Percentiles rank a stretch among this genome's conserved stretches.
Conservation (phyloP, 2,797 vertebrate species). For the Sus cebifrons region DNA sequence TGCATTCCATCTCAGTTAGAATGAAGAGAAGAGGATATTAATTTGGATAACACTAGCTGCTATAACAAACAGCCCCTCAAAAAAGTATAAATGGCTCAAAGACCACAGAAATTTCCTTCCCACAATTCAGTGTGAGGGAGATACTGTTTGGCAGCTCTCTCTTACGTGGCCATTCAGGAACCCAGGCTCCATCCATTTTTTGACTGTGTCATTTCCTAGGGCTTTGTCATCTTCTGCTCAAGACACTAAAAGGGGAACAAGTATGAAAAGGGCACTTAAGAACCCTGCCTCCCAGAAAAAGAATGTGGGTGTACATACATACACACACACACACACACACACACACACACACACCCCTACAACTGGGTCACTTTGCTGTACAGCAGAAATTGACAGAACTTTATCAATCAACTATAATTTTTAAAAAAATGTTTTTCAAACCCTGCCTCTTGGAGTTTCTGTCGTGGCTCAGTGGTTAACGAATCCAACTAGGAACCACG, state of each 20-base stretch:
- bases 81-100: not conserved
- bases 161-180: not conserved
- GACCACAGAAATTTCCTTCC: not conserved
- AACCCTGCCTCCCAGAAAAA: not conserved
- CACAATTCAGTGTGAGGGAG: not conserved
- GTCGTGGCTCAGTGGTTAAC: too few species aligned
- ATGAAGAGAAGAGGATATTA: not conserved
- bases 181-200: not conserved
- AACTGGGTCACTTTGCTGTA: too few species aligned
- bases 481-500: too few species aligned
- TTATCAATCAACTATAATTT: too few species aligned
- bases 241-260: not conserved
- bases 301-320: too few species aligned
- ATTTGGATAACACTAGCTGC: conserved; percentile 1
- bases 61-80: conserved; percentile 46
- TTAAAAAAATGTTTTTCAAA: too few species aligned
- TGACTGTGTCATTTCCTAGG: not conserved
- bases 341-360: too few species aligned
- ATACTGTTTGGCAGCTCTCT: not conserved
- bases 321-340: too few species aligned
- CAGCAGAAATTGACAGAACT: too few species aligned
- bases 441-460: too few species aligned
- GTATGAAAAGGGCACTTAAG: not conserved
- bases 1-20: not conserved
- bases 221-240: not conserved